These are phyloP conservation scores for Microctenopoma stevenorrisi DNA, from an alignment of 2,797 vertebrate genomes.

Conservation along the genomic window DNA sequence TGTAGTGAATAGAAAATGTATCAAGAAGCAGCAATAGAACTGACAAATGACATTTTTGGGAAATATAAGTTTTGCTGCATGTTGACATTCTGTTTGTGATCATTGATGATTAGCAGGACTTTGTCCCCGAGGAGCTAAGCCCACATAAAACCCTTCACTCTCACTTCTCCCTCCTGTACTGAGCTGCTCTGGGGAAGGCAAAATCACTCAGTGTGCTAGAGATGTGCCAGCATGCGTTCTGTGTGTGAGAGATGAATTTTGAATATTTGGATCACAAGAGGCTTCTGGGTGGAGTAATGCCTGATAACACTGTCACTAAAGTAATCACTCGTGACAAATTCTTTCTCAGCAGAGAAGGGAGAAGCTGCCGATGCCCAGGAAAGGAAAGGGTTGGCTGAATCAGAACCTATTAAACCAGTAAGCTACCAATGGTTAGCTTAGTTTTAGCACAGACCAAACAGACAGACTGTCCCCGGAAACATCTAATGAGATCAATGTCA, in stretches of 20 bases:
- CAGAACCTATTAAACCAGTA: slow-evolving; percentile 55
- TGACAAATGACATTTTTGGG: slow-evolving; percentile 28
- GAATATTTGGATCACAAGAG: slow-evolving; percentile 72
- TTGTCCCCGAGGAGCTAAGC: slow-evolving; percentile 56
- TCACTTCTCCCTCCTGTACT: slow-evolving; percentile 39
- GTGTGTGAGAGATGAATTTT: slow-evolving; percentile 66
- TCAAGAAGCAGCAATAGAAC: slow-evolving; percentile 6
- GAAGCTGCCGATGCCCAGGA: slow-evolving; percentile 36
- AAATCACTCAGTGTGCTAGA: slow-evolving; percentile 53
- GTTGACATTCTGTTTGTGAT: slow-evolving; percentile 60
- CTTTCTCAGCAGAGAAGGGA: slow-evolving; percentile 31
- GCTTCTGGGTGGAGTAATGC: slow-evolving; percentile 62
- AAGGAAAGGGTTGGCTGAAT: slow-evolving; percentile 43
- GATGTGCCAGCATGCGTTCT: slow-evolving; percentile 52
- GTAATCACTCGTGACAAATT: slow-evolving; percentile 69
- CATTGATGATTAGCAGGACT: slow-evolving; percentile 63
- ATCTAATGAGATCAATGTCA: slow-evolving; percentile 45
- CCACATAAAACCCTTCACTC: slow-evolving; percentile 56
- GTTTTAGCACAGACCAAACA: slow-evolving; percentile 50
- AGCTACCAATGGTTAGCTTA: slow-evolving; percentile 60
- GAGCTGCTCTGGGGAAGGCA: slow-evolving; percentile 50
- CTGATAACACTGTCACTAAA: slow-evolving; percentile 68
- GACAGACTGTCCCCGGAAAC: slow-evolving; percentile 56
- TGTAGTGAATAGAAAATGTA: slow-evolving; percentile 42
- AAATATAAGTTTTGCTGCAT: slow-evolving; percentile 33